Conservation (phyloP, 2,888 invertebrate species). For the Matsumyia berberina region DNA sequence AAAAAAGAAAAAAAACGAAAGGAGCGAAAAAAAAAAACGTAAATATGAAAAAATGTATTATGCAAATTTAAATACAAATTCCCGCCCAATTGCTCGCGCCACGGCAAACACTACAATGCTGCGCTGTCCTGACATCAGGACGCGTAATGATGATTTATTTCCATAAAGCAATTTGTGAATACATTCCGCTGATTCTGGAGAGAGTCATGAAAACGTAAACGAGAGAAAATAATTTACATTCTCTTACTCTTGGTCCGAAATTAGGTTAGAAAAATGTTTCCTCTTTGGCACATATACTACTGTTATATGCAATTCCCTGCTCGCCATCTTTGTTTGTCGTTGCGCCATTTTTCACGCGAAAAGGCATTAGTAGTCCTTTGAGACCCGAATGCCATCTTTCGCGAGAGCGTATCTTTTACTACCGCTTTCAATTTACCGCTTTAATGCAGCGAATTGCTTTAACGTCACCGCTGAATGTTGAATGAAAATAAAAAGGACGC, state of each 20-base stretch:
- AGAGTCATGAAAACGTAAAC: constrained; percentile 24
- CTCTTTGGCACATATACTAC: background rate
- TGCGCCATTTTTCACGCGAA: constrained; percentile 21
- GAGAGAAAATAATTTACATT: constrained; percentile 37
- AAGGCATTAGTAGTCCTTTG: constrained; percentile 55
- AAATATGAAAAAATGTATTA: constrained; percentile 51
- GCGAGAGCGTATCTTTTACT: constrained; percentile 39
- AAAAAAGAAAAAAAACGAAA: too few relatives aligned
- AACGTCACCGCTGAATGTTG: constrained; percentile 47
- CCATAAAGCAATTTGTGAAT: constrained; percentile 68
- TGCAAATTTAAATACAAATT: constrained; percentile 71
- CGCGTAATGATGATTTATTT: constrained; percentile 72
- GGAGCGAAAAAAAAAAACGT: constrained; percentile 1
- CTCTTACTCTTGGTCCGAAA: constrained; percentile 43
- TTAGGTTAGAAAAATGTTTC: constrained; percentile 58
- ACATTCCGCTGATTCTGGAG: constrained; percentile 24
- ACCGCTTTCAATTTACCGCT: constrained; percentile 34
- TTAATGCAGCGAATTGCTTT: constrained; percentile 38
- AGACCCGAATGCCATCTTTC: constrained; percentile 48
- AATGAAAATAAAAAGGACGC: constrained; percentile 45
- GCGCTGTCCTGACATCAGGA: constrained; percentile 13
- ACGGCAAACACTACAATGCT: constrained; percentile 18
- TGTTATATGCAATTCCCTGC: constrained; percentile 29
- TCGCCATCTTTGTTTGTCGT: constrained; percentile 10
- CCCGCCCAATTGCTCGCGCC: constrained; percentile 44